phyloP scores from a whole-genome alignment of 1,140 invertebrate genomes.

The Zelostemma sp. region DNA sequence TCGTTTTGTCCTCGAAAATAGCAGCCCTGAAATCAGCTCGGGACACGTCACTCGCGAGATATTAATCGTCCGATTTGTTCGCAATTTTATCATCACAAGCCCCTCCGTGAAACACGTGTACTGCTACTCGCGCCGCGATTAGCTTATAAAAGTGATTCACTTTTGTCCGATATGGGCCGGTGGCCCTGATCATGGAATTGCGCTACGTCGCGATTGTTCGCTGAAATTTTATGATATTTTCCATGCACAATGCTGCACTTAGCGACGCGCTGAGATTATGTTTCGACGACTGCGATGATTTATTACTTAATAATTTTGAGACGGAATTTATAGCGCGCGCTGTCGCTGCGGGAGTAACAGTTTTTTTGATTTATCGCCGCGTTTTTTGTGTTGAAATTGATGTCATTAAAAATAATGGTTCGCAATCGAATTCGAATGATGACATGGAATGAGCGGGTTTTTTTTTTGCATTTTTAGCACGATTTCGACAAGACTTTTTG shows the following conservation, averaged over 20 bases:
- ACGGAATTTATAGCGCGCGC: background rate
- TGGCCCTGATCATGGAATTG: conserved; percentile 43
- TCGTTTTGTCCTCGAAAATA: conserved; percentile 29
- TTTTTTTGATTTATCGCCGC: too few relatives aligned
- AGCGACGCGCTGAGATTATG: conserved; percentile 13
- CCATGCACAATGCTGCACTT: background rate
- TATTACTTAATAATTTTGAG: background rate
- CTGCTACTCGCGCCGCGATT: conserved; percentile 23
- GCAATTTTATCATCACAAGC: conserved; percentile 25
- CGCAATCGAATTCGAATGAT: too few relatives aligned
- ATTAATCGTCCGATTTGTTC: conserved; percentile 27
- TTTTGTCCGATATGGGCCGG: conserved; percentile 33
- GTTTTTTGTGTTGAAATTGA: too few relatives aligned
- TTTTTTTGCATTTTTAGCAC: too few relatives aligned
- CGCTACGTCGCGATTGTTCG: conserved; percentile 29
- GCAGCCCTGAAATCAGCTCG: conserved; percentile 26
- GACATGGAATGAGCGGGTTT: too few relatives aligned
- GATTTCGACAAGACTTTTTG: too few relatives aligned
- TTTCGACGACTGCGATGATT: conserved; percentile 2
- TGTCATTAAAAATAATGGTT: background rate
- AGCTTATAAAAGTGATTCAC: conserved; percentile 49
- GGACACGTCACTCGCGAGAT: conserved; percentile 26
- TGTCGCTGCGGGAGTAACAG: background rate
- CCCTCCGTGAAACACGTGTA: conserved; percentile 28
- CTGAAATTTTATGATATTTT: conserved; percentile 7